Percentiles rank a stretch among this genome's conserved stretches.
Conservation (phyloP, 2,797 vertebrate genomes). For the Darevskia mixta region DNA sequence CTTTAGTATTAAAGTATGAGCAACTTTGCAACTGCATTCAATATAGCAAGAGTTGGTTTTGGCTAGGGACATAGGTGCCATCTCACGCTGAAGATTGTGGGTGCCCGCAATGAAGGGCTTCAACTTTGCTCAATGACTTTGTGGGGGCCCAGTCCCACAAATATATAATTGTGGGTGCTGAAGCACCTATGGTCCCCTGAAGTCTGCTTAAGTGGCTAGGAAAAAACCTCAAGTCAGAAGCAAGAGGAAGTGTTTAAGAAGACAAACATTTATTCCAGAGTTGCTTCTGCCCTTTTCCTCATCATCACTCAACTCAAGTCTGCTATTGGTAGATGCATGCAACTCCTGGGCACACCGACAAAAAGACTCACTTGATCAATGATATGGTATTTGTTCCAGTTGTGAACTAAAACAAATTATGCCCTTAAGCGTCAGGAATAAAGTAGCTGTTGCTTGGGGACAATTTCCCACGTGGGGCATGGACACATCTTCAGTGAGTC, state of each 20-base stretch:
- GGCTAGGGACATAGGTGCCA: neutral
- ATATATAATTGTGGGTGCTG: no score
- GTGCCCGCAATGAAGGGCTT: no score
- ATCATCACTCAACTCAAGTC: neutral
- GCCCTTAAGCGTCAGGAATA: no score
- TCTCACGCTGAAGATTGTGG: no score
- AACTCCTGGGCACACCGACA: neutral
- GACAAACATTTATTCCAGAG: neutral
- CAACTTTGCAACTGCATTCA: neutral
- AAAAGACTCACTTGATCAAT: neutral
- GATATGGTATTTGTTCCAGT: neutral
- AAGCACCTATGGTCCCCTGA: no score
- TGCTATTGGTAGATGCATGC: no score
- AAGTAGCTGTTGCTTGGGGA: neutral
- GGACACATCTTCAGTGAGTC: neutral
- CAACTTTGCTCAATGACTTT: no score
- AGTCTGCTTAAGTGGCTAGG: neutral
- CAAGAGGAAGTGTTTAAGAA: neutral
- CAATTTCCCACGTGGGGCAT: neutral
- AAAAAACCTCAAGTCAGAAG: neutral
- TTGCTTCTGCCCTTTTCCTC: neutral
- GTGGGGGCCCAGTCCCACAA: no score
- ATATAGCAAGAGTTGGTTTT: neutral
- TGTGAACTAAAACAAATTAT: neutral
- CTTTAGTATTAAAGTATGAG: neutral